Base-by-base conservation (phyloP, 2,888 invertebrate species). In the Microdon myrmicae region DNA sequence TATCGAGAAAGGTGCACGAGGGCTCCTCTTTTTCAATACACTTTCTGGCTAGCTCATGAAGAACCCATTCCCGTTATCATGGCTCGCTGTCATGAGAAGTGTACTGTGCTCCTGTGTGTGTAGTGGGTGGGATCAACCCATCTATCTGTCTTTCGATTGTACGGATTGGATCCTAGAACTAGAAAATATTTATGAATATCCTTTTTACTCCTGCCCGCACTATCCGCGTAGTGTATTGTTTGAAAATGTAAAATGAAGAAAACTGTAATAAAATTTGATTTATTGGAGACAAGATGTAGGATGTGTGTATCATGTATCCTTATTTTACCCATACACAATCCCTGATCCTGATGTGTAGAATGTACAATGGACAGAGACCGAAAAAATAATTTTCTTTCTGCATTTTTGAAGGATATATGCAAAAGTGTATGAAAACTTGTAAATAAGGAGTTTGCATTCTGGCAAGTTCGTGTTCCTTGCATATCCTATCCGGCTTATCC, bases 261-360 rank as follows among this genome's bases (percentile, higher is more conserved):
- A 79, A 79, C 75, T 78, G 78, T 79, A 79, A 78, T 78, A 78
- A 78, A 79, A 79, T 79, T 78, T 78, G 79, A 78, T 78, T 78
- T 78, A 78, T 78, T 78, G 75, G 74, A 74, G 79, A 78, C 79
- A 79, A 77, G 77, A 78, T 77, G 77, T 75, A 73, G 77, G 70
- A 74, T 69, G 45, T 67, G 58, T 68, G 60, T 71, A 68, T 71
- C 56, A 56, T 51, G 56, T 49, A 53, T 64, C 58, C 58, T 51
- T 58, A 47, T 32, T 43, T 37, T 58, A 58, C 58, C 64, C 64
- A n/a, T n/a, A n/a, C n/a, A n/a, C n/a, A n/a, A n/a, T n/a, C n/a
- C n/a, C n/a, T n/a, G n/a, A n/a, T n/a, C n/a, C n/a, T n/a, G n/a
- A n/a, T n/a, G n/a, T n/a, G n/a, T n/a, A n/a, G n/a, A n/a, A n/a